A percentile compares a stretch with the other conserved stretches of the same genome.
These are phyloP conservation scores for Acrocyrtus sp. DNA, from an alignment of 2,888 invertebrate genomes.

Conservation along the genomic window DNA sequence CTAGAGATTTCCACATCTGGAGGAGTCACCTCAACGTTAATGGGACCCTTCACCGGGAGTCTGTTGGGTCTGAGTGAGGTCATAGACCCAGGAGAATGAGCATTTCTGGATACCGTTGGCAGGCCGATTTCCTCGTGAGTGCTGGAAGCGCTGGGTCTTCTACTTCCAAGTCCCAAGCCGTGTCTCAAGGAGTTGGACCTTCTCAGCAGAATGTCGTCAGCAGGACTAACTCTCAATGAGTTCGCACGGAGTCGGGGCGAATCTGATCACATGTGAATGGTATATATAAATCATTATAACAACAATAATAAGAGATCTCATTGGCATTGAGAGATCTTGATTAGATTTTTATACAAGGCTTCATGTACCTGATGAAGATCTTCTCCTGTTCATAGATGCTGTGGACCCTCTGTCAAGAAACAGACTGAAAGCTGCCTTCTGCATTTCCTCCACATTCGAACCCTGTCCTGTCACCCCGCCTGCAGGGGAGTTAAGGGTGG, in stretches of 20 bases:
- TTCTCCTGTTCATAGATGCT: constrained; percentile 26
- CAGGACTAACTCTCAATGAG: constrained; percentile 76
- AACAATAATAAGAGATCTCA: background rate
- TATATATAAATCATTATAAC: background rate
- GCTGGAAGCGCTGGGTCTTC: constrained; percentile 21
- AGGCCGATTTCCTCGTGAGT: constrained; percentile 62
- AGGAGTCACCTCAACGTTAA: constrained; percentile 62
- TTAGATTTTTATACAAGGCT: no score
- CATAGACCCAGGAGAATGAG: constrained; percentile 16
- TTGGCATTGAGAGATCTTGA: no score
- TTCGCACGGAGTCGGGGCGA: constrained; percentile 73
- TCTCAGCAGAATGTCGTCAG: constrained; percentile 82
- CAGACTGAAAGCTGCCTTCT: constrained; percentile 57
- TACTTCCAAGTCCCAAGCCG: constrained; percentile 74
- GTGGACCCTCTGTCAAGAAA: constrained; percentile 47
- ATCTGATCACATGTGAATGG: constrained; percentile 43
- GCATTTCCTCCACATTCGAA: constrained; percentile 58
- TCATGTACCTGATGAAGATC: constrained; percentile 56
- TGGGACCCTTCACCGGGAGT: constrained; percentile 56
- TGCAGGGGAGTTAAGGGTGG: constrained; percentile 51
- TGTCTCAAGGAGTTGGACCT: constrained; percentile 87
- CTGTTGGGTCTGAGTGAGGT: constrained; percentile 35
- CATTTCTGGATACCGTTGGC: constrained; percentile 50
- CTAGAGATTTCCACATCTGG: constrained; percentile 37
- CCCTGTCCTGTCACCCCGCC: constrained; percentile 10